Evolutionary conservation across 2,113 vertebrate species (phyloP).

Genomic region (Scopus umbretta): DNA sequence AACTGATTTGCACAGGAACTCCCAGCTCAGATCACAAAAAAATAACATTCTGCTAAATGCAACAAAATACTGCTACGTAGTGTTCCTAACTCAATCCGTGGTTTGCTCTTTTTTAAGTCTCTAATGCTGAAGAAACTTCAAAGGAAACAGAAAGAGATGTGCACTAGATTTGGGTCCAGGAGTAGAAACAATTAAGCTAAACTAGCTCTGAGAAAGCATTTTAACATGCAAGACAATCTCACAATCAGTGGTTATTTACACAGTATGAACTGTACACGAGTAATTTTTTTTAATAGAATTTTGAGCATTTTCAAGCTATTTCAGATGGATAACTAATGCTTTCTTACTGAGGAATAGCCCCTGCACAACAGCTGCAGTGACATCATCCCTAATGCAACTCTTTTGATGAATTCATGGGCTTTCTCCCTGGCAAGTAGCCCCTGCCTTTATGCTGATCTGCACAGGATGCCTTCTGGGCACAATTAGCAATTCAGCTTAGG

Average conservation of each 20-base stretch:
- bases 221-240: not conserved
- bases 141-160: not conserved
- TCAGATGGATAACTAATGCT: not conserved
- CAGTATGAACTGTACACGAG: not conserved
- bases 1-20: not conserved
- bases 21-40: not conserved
- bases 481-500: not conserved
- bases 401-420: not conserved
- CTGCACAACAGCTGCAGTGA: not conserved
- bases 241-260: not conserved
- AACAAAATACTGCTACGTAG: not conserved
- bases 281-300: not conserved
- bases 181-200: not conserved
- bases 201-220: not conserved
- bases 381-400: not conserved
- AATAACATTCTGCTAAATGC: not conserved
- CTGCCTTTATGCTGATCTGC: not conserved
- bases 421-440: not conserved
- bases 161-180: not conserved
- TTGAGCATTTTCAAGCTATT: not conserved
- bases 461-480: not conserved
- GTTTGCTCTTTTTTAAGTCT: not conserved
- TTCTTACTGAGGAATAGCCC: not conserved
- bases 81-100: accelerated
- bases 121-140: not conserved